Evolutionary conservation across 2,797 vertebrate species (phyloP).

Genomic region (Bovichtus variegatus): DNA sequence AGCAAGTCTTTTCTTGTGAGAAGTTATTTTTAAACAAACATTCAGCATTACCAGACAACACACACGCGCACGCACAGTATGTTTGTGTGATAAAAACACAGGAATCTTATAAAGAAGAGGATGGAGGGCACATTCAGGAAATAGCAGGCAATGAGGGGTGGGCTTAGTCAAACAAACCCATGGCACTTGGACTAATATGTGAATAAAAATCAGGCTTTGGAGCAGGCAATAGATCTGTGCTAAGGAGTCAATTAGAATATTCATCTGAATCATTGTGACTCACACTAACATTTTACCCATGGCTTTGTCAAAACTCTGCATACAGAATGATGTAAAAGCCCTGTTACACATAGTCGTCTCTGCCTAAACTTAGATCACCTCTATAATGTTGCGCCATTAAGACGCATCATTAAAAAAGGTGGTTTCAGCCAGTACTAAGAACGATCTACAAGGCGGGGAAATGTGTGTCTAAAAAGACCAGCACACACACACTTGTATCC

Average conservation of each 20-base stretch:
- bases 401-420: too few relatives aligned
- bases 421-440: not conserved
- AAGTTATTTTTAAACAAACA: constrained; percentile 22
- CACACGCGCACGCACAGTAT: not conserved
- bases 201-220: constrained; percentile 45
- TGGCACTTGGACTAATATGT: constrained; percentile 56
- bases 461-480: constrained; percentile 5
- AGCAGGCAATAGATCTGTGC: constrained; percentile 49
- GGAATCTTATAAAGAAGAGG: constrained; percentile 7
- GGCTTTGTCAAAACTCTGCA: constrained; percentile 19
- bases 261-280: constrained; percentile 3
- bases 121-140: constrained; percentile 14
- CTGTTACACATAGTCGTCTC: constrained; percentile 5
- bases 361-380: constrained; percentile 23
- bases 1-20: not conserved
- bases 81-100: constrained; percentile 10
- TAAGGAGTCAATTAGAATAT: constrained; percentile 60
- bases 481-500: constrained; percentile 22
- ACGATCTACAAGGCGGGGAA: constrained; percentile 4
- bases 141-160: constrained; percentile 8
- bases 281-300: constrained; percentile 14
- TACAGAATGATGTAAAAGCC: constrained; percentile 35
- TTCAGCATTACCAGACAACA: not conserved
- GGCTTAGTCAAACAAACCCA: constrained; percentile 28
- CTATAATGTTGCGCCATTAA: constrained; percentile 2